Evolutionary conservation across 2,888 invertebrate genomes (phyloP).

Genomic region (Ctena decussata): DNA sequence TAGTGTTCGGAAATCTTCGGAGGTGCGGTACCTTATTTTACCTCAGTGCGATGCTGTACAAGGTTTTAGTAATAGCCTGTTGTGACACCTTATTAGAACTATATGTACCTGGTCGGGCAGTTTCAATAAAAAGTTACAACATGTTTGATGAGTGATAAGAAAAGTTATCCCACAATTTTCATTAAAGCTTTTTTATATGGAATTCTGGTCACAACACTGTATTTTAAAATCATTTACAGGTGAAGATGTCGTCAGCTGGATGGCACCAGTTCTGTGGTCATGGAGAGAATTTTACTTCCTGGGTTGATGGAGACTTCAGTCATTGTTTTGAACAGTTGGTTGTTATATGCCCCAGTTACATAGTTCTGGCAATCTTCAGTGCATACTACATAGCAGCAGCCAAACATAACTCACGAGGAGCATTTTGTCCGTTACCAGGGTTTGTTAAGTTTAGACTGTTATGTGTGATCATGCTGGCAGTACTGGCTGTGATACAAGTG

Average conservation of each 20-base stretch:
- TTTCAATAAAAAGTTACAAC: no score
- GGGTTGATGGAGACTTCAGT: constrained; percentile 91
- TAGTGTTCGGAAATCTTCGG: no score
- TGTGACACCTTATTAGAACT: no score
- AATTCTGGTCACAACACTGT: no score
- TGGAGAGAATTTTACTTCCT: constrained; percentile 78
- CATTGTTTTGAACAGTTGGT: constrained; percentile 95
- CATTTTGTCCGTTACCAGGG: constrained; percentile 83
- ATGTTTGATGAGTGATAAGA: no score
- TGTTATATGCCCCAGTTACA: constrained; percentile 91
- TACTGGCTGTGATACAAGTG: constrained; percentile 91
- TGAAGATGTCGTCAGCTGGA: constrained; percentile 46
- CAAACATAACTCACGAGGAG: constrained; percentile 43
- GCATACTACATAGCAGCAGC: constrained; percentile 92
- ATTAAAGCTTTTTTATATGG: no score
- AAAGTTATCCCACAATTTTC: no score
- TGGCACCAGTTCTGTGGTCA: constrained; percentile 83
- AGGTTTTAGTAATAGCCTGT: no score
- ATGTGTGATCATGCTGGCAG: constrained; percentile 90
- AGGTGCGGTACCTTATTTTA: no score
- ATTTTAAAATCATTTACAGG: neutral
- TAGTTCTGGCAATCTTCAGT: constrained; percentile 92
- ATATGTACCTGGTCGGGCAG: no score
- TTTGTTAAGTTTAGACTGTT: constrained; percentile 72
- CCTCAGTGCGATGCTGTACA: no score